Evolutionary conservation across 2,888 invertebrate genomes (phyloP).

Genomic region (Tetrapedia diversipes): DNA sequence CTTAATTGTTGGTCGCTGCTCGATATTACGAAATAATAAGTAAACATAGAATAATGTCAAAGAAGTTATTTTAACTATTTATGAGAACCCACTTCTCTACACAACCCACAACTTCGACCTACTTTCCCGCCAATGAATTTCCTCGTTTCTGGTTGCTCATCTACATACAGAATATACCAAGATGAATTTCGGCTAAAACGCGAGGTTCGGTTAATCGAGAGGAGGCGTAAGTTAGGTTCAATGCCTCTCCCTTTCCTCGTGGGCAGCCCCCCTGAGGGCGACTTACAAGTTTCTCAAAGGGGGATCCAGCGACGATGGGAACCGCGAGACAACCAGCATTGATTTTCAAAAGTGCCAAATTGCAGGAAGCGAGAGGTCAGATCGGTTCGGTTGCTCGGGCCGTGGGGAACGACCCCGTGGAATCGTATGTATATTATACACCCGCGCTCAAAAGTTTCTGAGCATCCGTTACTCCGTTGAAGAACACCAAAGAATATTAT

Average conservation of each 20-base stretch:
- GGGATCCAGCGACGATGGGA: constrained; percentile 66
- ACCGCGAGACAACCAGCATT: constrained; percentile 73
- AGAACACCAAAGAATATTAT: too few relatives aligned
- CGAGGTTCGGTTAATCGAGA: constrained; percentile 22
- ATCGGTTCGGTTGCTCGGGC: constrained; percentile 58
- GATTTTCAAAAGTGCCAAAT: constrained; percentile 78
- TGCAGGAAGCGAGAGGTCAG: constrained; percentile 79
- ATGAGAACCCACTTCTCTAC: too few relatives aligned
- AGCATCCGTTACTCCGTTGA: too few relatives aligned
- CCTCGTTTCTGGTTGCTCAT: neutral
- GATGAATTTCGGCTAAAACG: constrained; percentile 14
- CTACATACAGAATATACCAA: neutral
- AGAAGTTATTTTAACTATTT: too few relatives aligned
- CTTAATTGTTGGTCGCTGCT: too few relatives aligned
- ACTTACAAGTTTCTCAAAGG: constrained; percentile 45
- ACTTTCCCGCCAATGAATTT: neutral
- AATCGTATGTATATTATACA: neutral
- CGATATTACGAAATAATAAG: neutral
- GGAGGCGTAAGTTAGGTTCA: constrained; percentile 41
- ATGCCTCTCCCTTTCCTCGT: constrained; percentile 43
- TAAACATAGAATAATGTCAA: too few relatives aligned
- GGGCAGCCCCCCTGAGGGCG: constrained; percentile 12
- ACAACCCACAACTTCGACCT: neutral
- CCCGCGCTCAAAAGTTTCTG: too few relatives aligned
- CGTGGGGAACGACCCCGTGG: constrained; percentile 62